Conservation (phyloP, 1,140 invertebrate genomes). For the Dinoponera quadriceps region DNA sequence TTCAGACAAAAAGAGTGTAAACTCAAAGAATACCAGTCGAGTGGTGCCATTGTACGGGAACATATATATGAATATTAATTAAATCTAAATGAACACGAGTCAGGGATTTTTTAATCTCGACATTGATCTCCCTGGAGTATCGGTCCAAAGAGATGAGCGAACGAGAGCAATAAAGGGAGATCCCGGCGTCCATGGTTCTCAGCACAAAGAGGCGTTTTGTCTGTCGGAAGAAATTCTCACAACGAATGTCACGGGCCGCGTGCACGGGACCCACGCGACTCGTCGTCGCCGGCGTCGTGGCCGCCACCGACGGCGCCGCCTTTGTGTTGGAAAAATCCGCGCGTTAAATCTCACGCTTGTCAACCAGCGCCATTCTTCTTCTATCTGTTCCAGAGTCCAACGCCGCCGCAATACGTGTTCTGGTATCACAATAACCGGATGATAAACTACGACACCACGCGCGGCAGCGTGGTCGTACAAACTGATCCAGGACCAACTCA, state of each 20-base stretch:
- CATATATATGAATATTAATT: too few relatives aligned
- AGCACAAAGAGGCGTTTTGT: conserved; percentile 32
- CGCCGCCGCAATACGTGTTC: conserved; percentile 95
- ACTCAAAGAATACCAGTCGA: too few relatives aligned
- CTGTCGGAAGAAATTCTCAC: conserved; percentile 30
- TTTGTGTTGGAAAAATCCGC: conserved; percentile 39
- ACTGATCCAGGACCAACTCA: conserved; percentile 94
- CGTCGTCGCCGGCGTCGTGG: neutral
- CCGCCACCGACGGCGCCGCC: neutral
- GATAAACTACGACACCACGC: conserved; percentile 95
- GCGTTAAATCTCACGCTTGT: conserved; percentile 56
- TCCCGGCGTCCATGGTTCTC: neutral
- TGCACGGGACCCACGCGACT: neutral
- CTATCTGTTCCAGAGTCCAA: conserved; percentile 90
- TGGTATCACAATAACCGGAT: conserved; percentile 97
- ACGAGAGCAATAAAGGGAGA: neutral
- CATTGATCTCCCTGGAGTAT: neutral
- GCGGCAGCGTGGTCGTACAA: conserved; percentile 94
- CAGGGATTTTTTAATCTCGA: too few relatives aligned
- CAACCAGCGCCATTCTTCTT: conserved; percentile 56
- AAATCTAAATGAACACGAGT: too few relatives aligned
- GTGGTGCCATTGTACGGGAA: too few relatives aligned
- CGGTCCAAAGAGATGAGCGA: neutral
- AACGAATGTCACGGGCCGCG: conserved; percentile 44
- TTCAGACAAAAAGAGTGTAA: too few relatives aligned